Evolutionary conservation across 37 sponge, comb jelly and placozoan genomes (phyloP), one percentile per base, ranked within the genome.

Genomic region (Bolinopsis microptera): DNA sequence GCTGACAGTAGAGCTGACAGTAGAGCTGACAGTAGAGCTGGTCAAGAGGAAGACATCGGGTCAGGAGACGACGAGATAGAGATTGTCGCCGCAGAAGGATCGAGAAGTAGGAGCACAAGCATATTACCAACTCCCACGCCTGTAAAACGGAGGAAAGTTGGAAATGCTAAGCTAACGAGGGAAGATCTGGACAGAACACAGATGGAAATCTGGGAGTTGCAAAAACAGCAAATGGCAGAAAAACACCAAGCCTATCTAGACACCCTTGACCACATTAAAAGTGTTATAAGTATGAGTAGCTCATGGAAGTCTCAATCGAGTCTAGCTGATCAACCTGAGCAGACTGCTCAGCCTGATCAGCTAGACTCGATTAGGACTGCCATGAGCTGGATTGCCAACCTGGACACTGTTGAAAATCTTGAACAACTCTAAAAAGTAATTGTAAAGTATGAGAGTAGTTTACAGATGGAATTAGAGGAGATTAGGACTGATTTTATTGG

Each of bases 231-330:
- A 28, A 72, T 72, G 74, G 74, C 18, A 23, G 74, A 72, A 28
- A 72, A 28, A 72, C 74, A 72, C 74, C 74, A 72, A 72, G 74
- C 74, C 22, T 72, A 72, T n/a, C 5, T 72, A 28, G 74, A 72
- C 74, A 72, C 74, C 30, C 31, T 72, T 30, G 74, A 72, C 3
- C 74, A 72, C 31, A 24, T 72, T n/a, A 72, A 28, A 72, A 72
- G 30, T 72, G 74, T 72, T 28, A 72, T 21, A 48, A 48, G 61
- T 48, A n/a, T n/a, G n/a, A n/a, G n/a, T n/a, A n/a, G n/a, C n/a
- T n/a, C n/a, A n/a, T n/a, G n/a, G n/a, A n/a, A n/a, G n/a, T n/a
- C n/a, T n/a, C n/a, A n/a, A n/a, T n/a, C n/a, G n/a, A n/a, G n/a
- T n/a, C n/a, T n/a, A n/a, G n/a, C n/a, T n/a, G n/a, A n/a, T n/a